These are phyloP conservation scores for Rhagoletis zephyria DNA, from an alignment of 1,140 invertebrate species.

Conservation along the genomic window DNA sequence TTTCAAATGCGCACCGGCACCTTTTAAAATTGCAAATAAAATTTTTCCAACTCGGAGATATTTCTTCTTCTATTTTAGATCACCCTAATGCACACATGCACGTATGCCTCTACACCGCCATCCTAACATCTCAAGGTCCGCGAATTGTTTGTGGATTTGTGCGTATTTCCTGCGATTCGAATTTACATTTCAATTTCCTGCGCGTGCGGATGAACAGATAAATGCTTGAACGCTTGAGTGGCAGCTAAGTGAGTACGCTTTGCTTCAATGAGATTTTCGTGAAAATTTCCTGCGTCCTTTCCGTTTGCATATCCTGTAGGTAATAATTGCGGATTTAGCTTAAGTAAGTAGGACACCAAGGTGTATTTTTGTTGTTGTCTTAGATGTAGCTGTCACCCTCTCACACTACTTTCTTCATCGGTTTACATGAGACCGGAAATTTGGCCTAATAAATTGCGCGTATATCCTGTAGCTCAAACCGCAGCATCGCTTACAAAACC, in stretches of 20 bases:
- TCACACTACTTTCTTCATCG: not conserved
- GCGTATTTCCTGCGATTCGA: slow-evolving; percentile 44
- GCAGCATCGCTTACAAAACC: too few species aligned
- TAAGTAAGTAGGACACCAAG: not conserved
- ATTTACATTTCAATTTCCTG: slow-evolving; percentile 51
- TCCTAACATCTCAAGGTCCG: not conserved
- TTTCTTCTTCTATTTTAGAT: too few species aligned
- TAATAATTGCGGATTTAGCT: slow-evolving; percentile 19
- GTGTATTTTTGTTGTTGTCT: not conserved
- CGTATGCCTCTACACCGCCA: too few species aligned
- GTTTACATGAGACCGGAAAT: too few species aligned
- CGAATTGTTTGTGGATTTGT: slow-evolving; percentile 1
- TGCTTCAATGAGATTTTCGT: not conserved
- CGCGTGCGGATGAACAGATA: slow-evolving; percentile 11
- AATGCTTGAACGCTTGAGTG: slow-evolving; percentile 21
- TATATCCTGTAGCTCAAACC: not conserved
- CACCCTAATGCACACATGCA: too few species aligned
- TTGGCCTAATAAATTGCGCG: not conserved
- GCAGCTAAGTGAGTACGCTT: not conserved
- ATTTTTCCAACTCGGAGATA: too few species aligned
- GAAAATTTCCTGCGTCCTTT: slow-evolving; percentile 34
- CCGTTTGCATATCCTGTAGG: slow-evolving; percentile 31
- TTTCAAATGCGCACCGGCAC: too few species aligned
- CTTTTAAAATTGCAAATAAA: too few species aligned
- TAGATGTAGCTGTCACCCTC: not conserved